A percentile compares a stretch with the other conserved stretches of the same genome.
Conservation (phyloP, 1,140 invertebrate species). For the Batillaria attramentaria region DNA sequence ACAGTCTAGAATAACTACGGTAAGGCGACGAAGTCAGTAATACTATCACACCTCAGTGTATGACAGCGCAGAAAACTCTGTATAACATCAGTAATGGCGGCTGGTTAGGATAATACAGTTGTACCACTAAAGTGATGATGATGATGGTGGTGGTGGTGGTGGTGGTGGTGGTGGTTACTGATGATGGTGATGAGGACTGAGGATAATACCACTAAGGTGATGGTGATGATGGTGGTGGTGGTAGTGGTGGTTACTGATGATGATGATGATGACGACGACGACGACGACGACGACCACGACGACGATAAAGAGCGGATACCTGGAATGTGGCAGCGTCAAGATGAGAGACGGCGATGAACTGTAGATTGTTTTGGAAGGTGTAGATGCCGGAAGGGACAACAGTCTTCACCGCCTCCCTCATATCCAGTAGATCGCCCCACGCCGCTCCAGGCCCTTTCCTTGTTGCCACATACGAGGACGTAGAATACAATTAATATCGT, state of each 20-base stretch:
- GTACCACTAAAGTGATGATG: no score
- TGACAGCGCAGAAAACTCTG: no score
- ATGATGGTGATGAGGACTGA: neutral
- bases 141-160: neutral
- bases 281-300: neutral
- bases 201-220: neutral
- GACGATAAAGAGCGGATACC: conserved; percentile 78
- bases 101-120: no score
- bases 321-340: conserved; percentile 99
- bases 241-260: conserved; percentile 4
- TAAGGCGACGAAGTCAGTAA: no score
- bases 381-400: conserved; percentile 96
- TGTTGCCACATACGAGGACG: no score
- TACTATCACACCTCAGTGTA: no score
- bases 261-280: conserved; percentile 6
- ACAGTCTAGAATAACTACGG: no score
- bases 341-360: conserved; percentile 97
- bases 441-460: neutral
- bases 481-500: no score
- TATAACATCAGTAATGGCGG: no score
- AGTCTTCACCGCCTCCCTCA: conserved; percentile 82
- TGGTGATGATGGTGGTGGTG: conserved; percentile 8
- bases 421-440: conserved; percentile 25
- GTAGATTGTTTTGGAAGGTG: conserved; percentile 96
- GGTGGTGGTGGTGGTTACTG: neutral